A percentile compares a stretch with the other conserved stretches of the same genome.
These are phyloP conservation scores for Choreutis nemorana DNA, from an alignment of 2,888 invertebrate species.

Conservation along the genomic window DNA sequence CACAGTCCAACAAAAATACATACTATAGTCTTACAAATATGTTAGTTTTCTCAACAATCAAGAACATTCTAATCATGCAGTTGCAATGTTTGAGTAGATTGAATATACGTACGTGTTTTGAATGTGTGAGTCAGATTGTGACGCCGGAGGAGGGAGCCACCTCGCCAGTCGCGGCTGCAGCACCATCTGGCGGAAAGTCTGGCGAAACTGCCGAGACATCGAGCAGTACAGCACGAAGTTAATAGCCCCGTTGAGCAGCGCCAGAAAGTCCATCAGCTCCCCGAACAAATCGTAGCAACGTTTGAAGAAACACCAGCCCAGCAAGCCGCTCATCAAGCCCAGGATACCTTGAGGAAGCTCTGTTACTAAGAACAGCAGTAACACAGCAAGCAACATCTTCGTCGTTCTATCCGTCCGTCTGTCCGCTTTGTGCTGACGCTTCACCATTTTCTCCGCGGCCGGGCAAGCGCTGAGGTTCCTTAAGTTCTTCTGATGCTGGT, in stretches of 20 bases:
- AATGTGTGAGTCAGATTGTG: constrained; percentile 70
- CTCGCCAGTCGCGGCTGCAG: constrained; percentile 69
- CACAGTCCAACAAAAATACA: not conserved
- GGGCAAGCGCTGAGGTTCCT: constrained; percentile 70
- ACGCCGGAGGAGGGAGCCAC: constrained; percentile 64
- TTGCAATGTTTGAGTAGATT: not conserved
- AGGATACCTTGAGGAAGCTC: constrained; percentile 87
- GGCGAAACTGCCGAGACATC: constrained; percentile 93
- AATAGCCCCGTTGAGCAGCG: constrained; percentile 89
- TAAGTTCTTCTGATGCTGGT: constrained; percentile 75
- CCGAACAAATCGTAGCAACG: constrained; percentile 83
- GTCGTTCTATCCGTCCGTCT: constrained; percentile 87
- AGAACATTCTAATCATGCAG: not conserved
- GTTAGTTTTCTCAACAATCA: not conserved
- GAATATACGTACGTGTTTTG: constrained; percentile 70
- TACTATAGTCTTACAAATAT: not conserved
- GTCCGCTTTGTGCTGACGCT: constrained; percentile 68
- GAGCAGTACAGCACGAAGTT: constrained; percentile 94
- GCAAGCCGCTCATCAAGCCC: constrained; percentile 74
- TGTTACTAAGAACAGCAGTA: constrained; percentile 85
- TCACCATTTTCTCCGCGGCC: constrained; percentile 48
- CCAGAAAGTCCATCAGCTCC: constrained; percentile 89
- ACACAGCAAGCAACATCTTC: constrained; percentile 85
- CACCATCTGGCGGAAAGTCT: constrained; percentile 77
- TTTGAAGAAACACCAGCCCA: constrained; percentile 76